Base-by-base conservation (phyloP, 2,888 invertebrate genomes). In the Dynastes tityus region DNA sequence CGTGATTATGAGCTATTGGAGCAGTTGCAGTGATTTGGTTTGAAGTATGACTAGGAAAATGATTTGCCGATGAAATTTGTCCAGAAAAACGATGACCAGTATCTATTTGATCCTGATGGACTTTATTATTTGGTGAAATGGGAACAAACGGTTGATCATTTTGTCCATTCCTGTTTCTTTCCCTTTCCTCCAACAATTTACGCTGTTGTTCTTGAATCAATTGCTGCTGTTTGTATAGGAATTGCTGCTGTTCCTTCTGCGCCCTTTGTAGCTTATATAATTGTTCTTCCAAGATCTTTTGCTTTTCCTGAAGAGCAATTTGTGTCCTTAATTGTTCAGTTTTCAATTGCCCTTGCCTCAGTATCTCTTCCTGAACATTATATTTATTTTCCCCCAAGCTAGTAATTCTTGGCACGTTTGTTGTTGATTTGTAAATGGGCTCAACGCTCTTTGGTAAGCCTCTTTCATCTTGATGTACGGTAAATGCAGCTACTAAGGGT, bases 401-500 rank as follows among this genome's bases (percentile, higher is more conserved):
- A 29, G 83, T 80, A 77, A 80, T 61, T 67, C 78, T 78, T 63
- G 81, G 58, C 68, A 76, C 81, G 78, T 88, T 85, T 22, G 85
- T 87, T 27, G 84, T 83, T 81, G 90, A 90, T 84, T 92, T 92
- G 84, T 91, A 92, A 83, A 95, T 91, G 0, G 96, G 95, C 73
- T 95, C 93, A 0, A 96, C 94, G 87, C 93, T 94, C 83, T 94
- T 94, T 0, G 96, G 95, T n/a, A 93, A 86, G 0, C 96, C 96
- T 40, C 91, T 91, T 81, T 93, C 94, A 85, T 96, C 96, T 87
- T 96, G 94, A 82, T 96, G 95, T 0, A 96, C 95, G 0, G 96
- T 96, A 84, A 96, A 96, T 0, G 96, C 96, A 1, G 95, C 95
- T 0, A 96, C 94, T 79, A 96, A 86, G 0, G 96, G 96, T 2